Conservation (phyloP, 2,888 invertebrate genomes). For the Eutolmus rufibarbis region DNA sequence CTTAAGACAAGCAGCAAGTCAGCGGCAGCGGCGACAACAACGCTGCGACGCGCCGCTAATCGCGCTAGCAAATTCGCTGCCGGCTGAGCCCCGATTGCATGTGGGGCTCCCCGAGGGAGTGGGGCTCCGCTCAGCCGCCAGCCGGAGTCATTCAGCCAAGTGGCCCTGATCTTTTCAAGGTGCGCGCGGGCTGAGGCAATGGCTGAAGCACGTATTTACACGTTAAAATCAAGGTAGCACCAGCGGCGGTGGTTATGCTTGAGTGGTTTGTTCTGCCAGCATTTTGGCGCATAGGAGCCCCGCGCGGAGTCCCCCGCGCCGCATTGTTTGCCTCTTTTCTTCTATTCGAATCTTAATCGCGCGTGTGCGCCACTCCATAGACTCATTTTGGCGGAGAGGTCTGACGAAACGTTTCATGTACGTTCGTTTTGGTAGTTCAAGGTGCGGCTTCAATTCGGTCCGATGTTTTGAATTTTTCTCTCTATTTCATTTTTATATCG, state of each 20-base stretch:
- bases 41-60: neutral
- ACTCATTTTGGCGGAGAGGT: neutral
- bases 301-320: neutral
- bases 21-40: neutral
- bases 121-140: neutral
- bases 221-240: conserved; percentile 28
- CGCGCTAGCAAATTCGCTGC: neutral
- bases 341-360: neutral
- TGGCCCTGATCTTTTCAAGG: conserved; percentile 43
- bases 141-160: conserved; percentile 7
- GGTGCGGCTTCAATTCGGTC: conserved; percentile 35
- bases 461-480: conserved; percentile 32
- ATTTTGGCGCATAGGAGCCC: neutral
- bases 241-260: conserved; percentile 31
- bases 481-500: conserved; percentile 3
- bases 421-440: conserved; percentile 38
- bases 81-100: neutral
- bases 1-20: neutral
- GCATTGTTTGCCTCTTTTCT: neutral
- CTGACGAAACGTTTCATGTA: conserved; percentile 17
- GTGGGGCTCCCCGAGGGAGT: neutral
- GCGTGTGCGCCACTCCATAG: neutral
- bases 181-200: conserved; percentile 17
- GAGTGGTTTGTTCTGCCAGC: neutral
- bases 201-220: conserved; percentile 1